These are phyloP conservation scores for Apoda limacodes DNA, from an alignment of 2,888 invertebrate genomes.

Conservation along the genomic window DNA sequence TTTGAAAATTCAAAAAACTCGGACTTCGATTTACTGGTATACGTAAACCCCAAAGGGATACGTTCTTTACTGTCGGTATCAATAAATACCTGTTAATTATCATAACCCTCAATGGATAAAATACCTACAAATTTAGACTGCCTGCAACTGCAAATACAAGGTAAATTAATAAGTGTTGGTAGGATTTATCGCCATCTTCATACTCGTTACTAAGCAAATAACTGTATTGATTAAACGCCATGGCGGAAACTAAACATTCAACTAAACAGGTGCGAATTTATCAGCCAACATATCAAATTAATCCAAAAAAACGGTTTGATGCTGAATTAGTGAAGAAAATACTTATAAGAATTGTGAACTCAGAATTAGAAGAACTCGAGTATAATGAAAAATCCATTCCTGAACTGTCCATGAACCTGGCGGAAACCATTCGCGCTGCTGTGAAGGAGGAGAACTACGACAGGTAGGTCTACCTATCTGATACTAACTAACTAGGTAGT, in stretches of 20 bases:
- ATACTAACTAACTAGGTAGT: no score
- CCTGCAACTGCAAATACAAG: no score
- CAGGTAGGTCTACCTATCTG: no score
- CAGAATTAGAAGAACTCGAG: conserved; percentile 71
- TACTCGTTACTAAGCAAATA: not conserved
- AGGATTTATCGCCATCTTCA: no score
- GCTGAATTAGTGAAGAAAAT: conserved; percentile 71
- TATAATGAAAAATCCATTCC: conserved; percentile 72
- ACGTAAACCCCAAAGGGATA: no score
- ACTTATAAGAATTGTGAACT: conserved; percentile 67
- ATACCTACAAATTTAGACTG: no score
- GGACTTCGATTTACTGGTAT: no score
- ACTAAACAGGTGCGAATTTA: conserved; percentile 56
- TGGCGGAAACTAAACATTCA: conserved; percentile 33
- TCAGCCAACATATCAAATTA: conserved; percentile 75
- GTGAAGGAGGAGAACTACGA: conserved; percentile 76
- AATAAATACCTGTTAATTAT: no score
- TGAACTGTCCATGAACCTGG: conserved; percentile 67
- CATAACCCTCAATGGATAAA: no score
- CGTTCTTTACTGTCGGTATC: no score
- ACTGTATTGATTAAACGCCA: conserved; percentile 23
- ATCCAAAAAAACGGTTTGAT: conserved; percentile 73
- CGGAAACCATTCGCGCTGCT: conserved; percentile 69
- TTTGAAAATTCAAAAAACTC: no score
- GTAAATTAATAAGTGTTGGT: no score